phyloP scores from a whole-genome alignment of 2,113 vertebrate genomes.

The Tylochromis polylepis region DNA sequence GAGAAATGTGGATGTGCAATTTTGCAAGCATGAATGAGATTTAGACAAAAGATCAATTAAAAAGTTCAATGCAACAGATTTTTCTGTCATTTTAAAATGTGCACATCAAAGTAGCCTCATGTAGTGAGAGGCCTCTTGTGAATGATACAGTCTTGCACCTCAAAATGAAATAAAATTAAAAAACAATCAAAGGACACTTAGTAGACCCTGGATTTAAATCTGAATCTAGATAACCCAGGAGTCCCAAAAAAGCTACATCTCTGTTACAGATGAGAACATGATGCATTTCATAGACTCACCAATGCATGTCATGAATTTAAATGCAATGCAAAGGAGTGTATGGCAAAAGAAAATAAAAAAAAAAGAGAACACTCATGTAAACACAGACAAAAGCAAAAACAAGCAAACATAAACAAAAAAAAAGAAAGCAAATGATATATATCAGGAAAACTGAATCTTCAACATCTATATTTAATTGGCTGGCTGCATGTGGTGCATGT shows the following conservation, averaged over 20 bases:
- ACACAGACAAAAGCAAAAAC: not conserved
- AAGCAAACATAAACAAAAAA: not conserved
- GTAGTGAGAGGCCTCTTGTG: slow-evolving; percentile 3
- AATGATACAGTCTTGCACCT: not conserved
- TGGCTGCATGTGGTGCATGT: not conserved
- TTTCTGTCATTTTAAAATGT: slow-evolving; percentile 29
- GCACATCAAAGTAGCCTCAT: slow-evolving; percentile 31
- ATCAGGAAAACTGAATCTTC: slow-evolving; percentile 27
- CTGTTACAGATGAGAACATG: not conserved
- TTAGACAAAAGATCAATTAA: slow-evolving; percentile 17
- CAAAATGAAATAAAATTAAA: too few relatives aligned
- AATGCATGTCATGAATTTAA: not conserved
- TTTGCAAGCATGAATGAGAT: not conserved
- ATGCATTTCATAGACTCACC: not conserved
- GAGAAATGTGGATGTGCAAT: not conserved
- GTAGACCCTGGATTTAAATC: slow-evolving; percentile 1
- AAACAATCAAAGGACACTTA: slow-evolving; percentile 26
- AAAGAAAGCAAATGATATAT: not conserved
- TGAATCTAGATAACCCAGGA: slow-evolving; percentile 27
- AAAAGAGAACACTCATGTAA: not conserved
- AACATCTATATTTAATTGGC: slow-evolving; percentile 52
- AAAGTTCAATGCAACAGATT: slow-evolving; percentile 36
- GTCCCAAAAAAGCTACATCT: not conserved
- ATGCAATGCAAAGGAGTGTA: not conserved
- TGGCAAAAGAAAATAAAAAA: not conserved